These are phyloP conservation scores for Mormyrus iriodes DNA, from an alignment of 2,113 vertebrate species.

Conservation along the genomic window DNA sequence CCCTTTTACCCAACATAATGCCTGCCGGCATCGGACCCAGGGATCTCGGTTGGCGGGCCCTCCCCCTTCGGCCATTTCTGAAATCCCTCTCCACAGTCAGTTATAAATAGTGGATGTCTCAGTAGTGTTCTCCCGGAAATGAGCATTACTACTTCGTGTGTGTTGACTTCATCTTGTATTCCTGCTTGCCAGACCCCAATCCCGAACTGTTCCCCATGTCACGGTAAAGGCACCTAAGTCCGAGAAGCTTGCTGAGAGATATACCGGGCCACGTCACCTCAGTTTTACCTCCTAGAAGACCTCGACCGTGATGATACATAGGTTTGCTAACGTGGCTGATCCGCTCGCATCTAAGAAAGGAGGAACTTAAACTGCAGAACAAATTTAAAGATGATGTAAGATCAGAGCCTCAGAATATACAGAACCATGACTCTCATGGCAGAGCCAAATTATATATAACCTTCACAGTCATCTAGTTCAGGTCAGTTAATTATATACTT, in stretches of 20 bases:
- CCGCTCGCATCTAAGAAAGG: neutral
- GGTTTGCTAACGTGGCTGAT: neutral
- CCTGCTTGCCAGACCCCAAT: neutral
- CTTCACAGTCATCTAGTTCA: conserved; percentile 53
- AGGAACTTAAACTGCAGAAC: neutral
- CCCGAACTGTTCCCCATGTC: neutral
- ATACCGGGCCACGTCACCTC: neutral
- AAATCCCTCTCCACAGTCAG: neutral
- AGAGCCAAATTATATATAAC: conserved; percentile 42
- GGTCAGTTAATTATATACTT: conserved; percentile 54
- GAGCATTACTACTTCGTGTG: neutral
- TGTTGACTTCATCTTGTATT: neutral
- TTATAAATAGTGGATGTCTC: conserved; percentile 6
- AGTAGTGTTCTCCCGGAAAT: neutral
- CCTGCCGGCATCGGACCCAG: neutral
- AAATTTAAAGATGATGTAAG: neutral
- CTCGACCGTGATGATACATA: neutral
- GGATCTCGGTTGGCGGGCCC: neutral
- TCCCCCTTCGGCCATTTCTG: neutral
- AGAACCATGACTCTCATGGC: conserved; percentile 43
- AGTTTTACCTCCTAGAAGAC: neutral
- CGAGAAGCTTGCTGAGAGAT: neutral
- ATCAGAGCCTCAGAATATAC: conserved; percentile 32
- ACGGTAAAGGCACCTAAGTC: neutral
- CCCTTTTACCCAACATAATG: neutral